phyloP scores from a whole-genome alignment of 2,113 vertebrate species.

The Pandion haliaetus region DNA sequence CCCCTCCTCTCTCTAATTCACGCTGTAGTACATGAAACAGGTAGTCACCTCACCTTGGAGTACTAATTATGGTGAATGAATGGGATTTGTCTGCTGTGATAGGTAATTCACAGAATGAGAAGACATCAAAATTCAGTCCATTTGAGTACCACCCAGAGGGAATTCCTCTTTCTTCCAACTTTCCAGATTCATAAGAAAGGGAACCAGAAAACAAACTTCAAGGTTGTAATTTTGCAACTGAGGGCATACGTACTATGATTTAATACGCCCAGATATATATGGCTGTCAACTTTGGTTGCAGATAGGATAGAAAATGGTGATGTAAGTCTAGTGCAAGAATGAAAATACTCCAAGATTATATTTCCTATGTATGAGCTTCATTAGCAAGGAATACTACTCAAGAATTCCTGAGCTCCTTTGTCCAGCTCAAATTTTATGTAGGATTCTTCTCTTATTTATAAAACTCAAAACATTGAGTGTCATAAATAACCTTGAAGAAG shows the following conservation, averaged over 20 bases:
- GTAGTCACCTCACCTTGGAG: conserved; percentile 43
- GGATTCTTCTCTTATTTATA: not conserved
- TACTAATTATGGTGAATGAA: conserved; percentile 55
- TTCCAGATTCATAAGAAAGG: not conserved
- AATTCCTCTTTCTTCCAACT: not conserved
- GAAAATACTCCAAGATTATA: not conserved
- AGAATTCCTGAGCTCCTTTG: not conserved
- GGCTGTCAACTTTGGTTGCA: not conserved
- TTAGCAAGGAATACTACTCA: not conserved
- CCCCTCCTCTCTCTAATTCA: not conserved
- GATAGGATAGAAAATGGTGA: not conserved
- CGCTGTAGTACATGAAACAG: conserved; percentile 24
- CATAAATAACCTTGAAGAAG: not conserved
- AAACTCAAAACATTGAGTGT: not conserved
- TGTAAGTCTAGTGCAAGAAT: not conserved
- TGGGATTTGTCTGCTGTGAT: conserved; percentile 9
- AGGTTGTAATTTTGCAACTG: conserved; percentile 7
- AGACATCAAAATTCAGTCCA: conserved; percentile 32
- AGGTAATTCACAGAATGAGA: conserved; percentile 29
- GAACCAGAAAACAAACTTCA: conserved; percentile 5
- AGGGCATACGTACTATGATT: not conserved
- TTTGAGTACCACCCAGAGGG: conserved; percentile 15
- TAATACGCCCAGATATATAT: not conserved
- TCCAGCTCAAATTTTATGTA: not conserved
- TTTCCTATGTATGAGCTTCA: not conserved